Conservation (phyloP, 64 coral and sea anemone species). For the Pocillopora damicornis region DNA sequence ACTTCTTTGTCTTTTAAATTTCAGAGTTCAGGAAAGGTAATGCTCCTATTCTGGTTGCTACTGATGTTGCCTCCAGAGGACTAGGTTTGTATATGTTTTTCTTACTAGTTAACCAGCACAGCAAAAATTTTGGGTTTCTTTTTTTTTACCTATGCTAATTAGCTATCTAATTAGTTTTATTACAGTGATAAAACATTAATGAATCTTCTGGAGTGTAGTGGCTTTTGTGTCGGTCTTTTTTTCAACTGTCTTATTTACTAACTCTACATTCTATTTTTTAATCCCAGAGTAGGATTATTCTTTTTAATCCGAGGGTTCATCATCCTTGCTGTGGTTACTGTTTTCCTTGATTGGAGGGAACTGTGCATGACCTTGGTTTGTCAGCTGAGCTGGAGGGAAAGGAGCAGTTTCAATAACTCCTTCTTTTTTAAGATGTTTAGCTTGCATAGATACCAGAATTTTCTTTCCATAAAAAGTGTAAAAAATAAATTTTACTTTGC, state of each 20-base stretch:
- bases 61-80: slow-evolving; percentile 97
- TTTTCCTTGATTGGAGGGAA: slow-evolving; percentile 43
- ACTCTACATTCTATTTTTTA: slow-evolving; percentile 37
- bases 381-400: slow-evolving; percentile 48
- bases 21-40: slow-evolving; percentile 93
- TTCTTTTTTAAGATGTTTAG: background rate
- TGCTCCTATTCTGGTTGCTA: slow-evolving; percentile 96
- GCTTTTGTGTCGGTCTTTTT: background rate
- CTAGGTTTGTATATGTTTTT: slow-evolving; percentile 77
- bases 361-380: slow-evolving; percentile 49
- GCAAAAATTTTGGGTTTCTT: too few relatives aligned
- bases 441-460: background rate
- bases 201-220: background rate
- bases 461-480: too few relatives aligned
- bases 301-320: slow-evolving; percentile 44
- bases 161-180: too few relatives aligned
- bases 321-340: slow-evolving; percentile 42
- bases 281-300: slow-evolving; percentile 34
- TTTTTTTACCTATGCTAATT: too few relatives aligned
- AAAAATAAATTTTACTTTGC: slow-evolving; percentile 13
- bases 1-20: background rate
- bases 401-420: slow-evolving; percentile 16
- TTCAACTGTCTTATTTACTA: background rate
- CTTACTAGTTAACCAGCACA: background rate
- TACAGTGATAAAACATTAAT: background rate